Conservation (phyloP, 2,888 invertebrate genomes). For the Ophion ventricosus region DNA sequence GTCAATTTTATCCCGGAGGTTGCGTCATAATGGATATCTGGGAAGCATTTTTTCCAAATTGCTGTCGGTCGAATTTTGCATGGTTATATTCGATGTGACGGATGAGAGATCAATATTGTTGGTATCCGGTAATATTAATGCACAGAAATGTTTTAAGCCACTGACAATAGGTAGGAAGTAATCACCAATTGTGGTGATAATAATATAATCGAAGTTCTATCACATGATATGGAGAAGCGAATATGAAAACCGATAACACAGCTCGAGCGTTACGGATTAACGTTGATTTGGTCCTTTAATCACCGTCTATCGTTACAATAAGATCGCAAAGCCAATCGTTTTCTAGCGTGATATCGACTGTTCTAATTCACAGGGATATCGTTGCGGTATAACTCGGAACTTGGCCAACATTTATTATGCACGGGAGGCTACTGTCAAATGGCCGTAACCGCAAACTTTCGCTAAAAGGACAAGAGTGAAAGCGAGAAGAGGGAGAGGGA, state of each 20-base stretch:
- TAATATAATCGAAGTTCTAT: background rate
- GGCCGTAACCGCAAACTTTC: constrained; percentile 75
- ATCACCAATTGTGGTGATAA: background rate
- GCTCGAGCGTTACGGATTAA: background rate
- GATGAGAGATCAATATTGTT: background rate
- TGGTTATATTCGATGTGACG: background rate
- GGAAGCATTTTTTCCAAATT: background rate
- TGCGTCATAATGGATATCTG: background rate
- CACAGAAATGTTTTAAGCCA: background rate
- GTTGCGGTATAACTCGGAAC: constrained; percentile 40
- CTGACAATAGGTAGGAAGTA: background rate
- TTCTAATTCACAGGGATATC: background rate
- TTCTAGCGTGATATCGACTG: constrained; percentile 21
- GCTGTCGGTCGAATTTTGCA: background rate
- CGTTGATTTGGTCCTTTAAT: background rate
- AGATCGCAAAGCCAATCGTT: constrained; percentile 38
- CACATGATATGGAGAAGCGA: background rate
- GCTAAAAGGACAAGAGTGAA: constrained; percentile 76
- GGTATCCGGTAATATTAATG: no score
- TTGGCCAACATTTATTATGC: constrained; percentile 75
- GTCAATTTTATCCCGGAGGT: constrained; percentile 1
- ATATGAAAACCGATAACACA: background rate
- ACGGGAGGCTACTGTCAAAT: constrained; percentile 75
- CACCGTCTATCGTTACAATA: background rate
- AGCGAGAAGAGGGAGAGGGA: constrained; percentile 2